phyloP scores from a whole-genome alignment of 2,797 vertebrate genomes.

The Paratrypauchen microcephalus region DNA sequence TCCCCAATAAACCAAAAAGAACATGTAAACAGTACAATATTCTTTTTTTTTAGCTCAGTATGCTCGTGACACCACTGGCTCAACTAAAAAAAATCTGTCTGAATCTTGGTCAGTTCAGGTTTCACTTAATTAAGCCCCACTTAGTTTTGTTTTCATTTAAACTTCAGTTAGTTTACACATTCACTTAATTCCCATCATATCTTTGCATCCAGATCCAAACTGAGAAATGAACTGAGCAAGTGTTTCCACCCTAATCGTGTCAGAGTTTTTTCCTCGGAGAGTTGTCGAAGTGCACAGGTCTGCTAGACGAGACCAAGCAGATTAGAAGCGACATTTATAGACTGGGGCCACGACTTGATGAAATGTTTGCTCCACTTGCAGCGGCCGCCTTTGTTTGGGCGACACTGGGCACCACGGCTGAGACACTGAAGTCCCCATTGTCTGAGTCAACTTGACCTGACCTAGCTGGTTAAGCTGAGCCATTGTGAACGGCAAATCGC shows the following conservation, averaged over 20 bases:
- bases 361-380: conserved; percentile 76
- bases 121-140: too few relatives aligned
- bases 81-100: too few relatives aligned
- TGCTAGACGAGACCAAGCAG: conserved; percentile 56
- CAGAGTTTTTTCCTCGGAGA: background rate
- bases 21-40: too few relatives aligned
- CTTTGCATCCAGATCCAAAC: background rate
- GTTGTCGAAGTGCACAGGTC: conserved; percentile 26
- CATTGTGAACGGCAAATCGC: conserved; percentile 85
- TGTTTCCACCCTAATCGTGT: conserved; percentile 12
- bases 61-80: too few relatives aligned
- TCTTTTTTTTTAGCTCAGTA: too few relatives aligned
- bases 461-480: conserved; percentile 86
- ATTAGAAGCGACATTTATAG: conserved; percentile 69
- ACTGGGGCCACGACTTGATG: conserved; percentile 71
- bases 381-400: conserved; percentile 75
- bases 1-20: too few relatives aligned
- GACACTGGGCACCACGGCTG: conserved; percentile 78
- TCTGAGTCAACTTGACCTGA: conserved; percentile 86
- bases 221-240: background rate
- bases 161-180: too few relatives aligned
- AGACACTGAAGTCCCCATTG: conserved; percentile 83
- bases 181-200: background rate
- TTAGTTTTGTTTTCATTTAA: background rate
- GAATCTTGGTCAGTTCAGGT: too few relatives aligned